Evolutionary conservation across 1,140 invertebrate genomes (phyloP), one percentile per base, ranked within the genome.

Genomic region (Saccostrea cuccullata): DNA sequence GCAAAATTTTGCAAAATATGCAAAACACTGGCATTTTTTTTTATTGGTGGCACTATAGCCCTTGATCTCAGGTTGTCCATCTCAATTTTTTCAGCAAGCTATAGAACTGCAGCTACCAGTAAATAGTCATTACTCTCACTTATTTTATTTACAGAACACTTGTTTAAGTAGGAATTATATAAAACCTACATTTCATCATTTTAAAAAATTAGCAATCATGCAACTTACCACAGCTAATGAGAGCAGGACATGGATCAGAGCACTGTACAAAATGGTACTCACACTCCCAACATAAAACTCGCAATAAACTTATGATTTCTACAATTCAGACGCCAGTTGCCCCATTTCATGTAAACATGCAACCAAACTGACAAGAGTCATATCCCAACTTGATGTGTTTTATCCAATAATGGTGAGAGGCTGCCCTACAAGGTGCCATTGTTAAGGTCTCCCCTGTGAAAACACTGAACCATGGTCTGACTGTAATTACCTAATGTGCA

Each of bases 401-500:
- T 26, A 73, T 73, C 26, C 70, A 73, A 73, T 73, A 73, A 73
- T 23, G 26, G 26, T 73, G 70, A 73, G 23, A 73, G 30, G 30
- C 26, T 73, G 23, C 70, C 70, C 70, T 73, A 73, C 26, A 73
- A 73, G 70, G 70, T 73, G 70, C 23, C 23, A 73, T 73, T 73
- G 26, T 73, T 73, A 73, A 26, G n/a, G 26, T 23, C 15, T 73
- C 70, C 70, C 70, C 13, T 11, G 70, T 73, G 70, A 23, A 73
- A 73, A 73, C 70, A 36, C 23, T 30, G n/a, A 73, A 73, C 70
- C 70, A 73, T 73, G 9, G 70, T 23, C 70, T 73, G 12, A 73
- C 70, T 73, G 70, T 73, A 73, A 73, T 73, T 73, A 73, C 70
- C 36, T 73, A 73, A 73, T 73, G 70, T 73, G 70, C 70, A 73